Percentiles rank a stretch among this genome's conserved stretches.
Conservation (phyloP, 2,888 invertebrate species). For the Gastrophysa polygoni region DNA sequence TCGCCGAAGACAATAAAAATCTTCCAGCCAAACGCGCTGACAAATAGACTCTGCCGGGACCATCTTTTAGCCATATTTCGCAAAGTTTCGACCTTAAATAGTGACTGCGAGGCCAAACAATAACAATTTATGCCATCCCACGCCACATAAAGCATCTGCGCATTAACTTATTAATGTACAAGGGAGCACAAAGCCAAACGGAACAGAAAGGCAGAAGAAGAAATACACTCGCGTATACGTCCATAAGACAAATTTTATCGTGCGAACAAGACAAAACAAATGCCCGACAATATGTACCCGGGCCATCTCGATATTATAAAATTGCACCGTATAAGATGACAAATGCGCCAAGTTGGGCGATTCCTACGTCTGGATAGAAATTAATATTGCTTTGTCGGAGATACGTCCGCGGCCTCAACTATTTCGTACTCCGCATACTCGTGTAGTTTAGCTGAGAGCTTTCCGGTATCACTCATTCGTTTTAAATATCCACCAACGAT, state of each 20-base stretch:
- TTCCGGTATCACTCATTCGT: constrained; percentile 12
- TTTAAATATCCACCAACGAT: constrained; percentile 13
- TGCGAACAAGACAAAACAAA: constrained; percentile 29
- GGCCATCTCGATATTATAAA: constrained; percentile 42
- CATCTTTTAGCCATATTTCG: not conserved
- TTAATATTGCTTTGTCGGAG: constrained; percentile 45
- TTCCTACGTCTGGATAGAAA: constrained; percentile 39
- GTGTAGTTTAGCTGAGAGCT: constrained; percentile 9
- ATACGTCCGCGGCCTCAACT: constrained; percentile 22
- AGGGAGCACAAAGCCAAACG: constrained; percentile 2
- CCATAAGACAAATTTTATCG: constrained; percentile 33
- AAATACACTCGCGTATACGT: constrained; percentile 9
- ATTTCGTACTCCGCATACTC: constrained; percentile 30
- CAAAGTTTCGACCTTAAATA: constrained; percentile 1
- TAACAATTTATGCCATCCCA: constrained; percentile 13
- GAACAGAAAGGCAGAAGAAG: constrained; percentile 9
- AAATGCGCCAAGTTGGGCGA: constrained; percentile 43
- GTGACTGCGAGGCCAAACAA: constrained; percentile 10
- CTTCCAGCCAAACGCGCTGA: not conserved
- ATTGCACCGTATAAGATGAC: constrained; percentile 40
- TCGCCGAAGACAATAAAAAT: not conserved
- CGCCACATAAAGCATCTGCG: constrained; percentile 11
- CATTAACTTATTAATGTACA: constrained; percentile 19
- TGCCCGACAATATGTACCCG: constrained; percentile 41
- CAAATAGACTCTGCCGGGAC: not conserved